Evolutionary conservation across 2,797 vertebrate species (phyloP), one percentile per base, ranked within the genome.

Genomic region (Pangasius djambal): DNA sequence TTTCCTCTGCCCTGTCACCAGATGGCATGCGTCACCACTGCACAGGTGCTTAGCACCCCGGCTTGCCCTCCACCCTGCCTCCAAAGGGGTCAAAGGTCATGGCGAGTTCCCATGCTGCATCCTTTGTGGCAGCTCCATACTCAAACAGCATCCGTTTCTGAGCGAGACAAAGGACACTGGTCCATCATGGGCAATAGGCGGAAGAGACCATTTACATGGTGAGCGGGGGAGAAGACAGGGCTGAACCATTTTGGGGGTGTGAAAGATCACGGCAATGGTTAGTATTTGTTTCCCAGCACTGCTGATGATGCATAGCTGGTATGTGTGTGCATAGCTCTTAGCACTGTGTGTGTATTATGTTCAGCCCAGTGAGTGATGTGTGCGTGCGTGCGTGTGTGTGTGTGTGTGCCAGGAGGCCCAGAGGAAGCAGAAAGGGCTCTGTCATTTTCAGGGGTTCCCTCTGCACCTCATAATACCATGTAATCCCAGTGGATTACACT

Each of bases 31-130:
- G 94, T 91, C 87, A 88, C 92, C 93, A 88, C 91, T 87, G 91
- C 95, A 95, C 97, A 97, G 96, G 96, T 97, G 96, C 95, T 94
- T 92, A 93, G 93, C 91, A 91, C 95, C 94, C 89, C 91, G 86
- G 90, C 81, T 31, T 50, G 91, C 91, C 90, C 91, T 92, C 90
- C 10, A 90, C 20, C 74, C 94, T 90, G 93, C 77, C 94, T 94
- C 84, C 31, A 34, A 34, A 61, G 91, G 93, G 96, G 96, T 96
- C 96, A 97, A 94, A 94, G 95, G 95, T 96, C 95, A 95, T 89
- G 90, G 92, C 2, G 92, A 94, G 95, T 97, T 97, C 97, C 96
- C 97, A 98, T 96, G 96, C 96, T 95, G 93, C 89, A 77, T 89
- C 90, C 93, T 97, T 97, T 97, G 96, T 97, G 94, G 93, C 31